Percentiles rank a stretch among this genome's conserved stretches.
phyloP scores from a whole-genome alignment of 2,888 invertebrate genomes.

The Prionchulus punctatus region DNA sequence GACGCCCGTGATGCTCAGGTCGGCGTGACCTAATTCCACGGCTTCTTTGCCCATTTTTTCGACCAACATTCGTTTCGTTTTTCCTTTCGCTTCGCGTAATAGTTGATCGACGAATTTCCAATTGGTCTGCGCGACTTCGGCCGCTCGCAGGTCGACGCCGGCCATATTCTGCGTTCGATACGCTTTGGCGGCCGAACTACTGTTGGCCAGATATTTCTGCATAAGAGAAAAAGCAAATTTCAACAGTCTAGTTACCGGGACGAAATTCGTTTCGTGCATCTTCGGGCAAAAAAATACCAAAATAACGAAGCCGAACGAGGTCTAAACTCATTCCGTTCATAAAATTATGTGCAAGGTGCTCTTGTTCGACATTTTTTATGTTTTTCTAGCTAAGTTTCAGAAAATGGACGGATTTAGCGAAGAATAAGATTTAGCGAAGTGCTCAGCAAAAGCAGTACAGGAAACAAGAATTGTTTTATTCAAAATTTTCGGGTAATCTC shows the following conservation, averaged over 20 bases:
- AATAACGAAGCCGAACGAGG: too few species aligned
- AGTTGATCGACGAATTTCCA: constrained; percentile 95
- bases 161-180: neutral
- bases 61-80: constrained; percentile 95
- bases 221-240: neutral
- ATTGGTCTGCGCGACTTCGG: constrained; percentile 83
- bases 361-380: too few species aligned
- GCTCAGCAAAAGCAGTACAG: too few species aligned
- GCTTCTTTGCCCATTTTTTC: constrained; percentile 96
- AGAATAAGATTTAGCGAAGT: too few species aligned
- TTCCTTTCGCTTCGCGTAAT: constrained; percentile 53
- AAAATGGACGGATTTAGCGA: too few species aligned
- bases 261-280: too few species aligned
- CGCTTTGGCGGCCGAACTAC: neutral
- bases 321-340: too few species aligned
- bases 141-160: constrained; percentile 43
- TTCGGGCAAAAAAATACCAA: too few species aligned
- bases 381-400: too few species aligned
- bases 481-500: too few species aligned
- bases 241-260: neutral
- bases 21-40: constrained; percentile 72
- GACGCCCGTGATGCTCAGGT: constrained; percentile 51
- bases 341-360: too few species aligned
- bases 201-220: neutral
- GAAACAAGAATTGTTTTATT: too few species aligned